These are phyloP conservation scores for Oncorhynchus keta DNA, from an alignment of 2,113 vertebrate genomes.

Conservation along the genomic window DNA sequence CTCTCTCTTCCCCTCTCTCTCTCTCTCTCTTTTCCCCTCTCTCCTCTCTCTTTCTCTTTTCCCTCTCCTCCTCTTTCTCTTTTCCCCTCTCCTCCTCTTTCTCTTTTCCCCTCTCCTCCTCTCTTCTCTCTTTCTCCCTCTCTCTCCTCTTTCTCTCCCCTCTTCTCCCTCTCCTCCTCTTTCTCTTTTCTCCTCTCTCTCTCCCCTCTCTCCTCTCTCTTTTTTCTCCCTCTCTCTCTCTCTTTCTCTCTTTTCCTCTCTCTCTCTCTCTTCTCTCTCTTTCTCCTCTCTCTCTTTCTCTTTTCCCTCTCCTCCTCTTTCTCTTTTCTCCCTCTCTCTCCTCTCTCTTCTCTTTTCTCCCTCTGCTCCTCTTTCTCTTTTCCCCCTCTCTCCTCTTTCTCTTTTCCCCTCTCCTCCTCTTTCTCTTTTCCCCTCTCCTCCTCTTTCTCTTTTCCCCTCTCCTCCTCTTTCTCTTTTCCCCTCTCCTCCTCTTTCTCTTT, in stretches of 20 bases:
- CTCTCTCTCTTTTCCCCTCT: not conserved
- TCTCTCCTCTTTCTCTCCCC: conserved; percentile 26
- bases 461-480: conserved; percentile 12
- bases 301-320: conserved; percentile 10
- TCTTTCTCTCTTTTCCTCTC: conserved; percentile 22
- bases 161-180: not conserved
- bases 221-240: not conserved
- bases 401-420: conserved; percentile 4
- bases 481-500: conserved; percentile 22
- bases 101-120: conserved; percentile 21
- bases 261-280: too few species aligned
- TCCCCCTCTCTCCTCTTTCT: not conserved
- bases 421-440: conserved; percentile 7
- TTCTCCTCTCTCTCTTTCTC: conserved; percentile 18
- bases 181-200: not conserved
- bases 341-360: not conserved
- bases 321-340: conserved; percentile 45
- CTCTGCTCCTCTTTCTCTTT: not conserved
- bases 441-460: conserved; percentile 26
- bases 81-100: conserved; percentile 11
- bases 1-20: too few species aligned
- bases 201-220: conserved; percentile 20
- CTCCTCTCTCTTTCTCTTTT: not conserved
- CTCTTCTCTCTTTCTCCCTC: not conserved
- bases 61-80: conserved; percentile 23